These are phyloP conservation scores for Epizoanthus illoricatus DNA, from an alignment of 92 coral and sea anemone species.

Conservation along the genomic window DNA sequence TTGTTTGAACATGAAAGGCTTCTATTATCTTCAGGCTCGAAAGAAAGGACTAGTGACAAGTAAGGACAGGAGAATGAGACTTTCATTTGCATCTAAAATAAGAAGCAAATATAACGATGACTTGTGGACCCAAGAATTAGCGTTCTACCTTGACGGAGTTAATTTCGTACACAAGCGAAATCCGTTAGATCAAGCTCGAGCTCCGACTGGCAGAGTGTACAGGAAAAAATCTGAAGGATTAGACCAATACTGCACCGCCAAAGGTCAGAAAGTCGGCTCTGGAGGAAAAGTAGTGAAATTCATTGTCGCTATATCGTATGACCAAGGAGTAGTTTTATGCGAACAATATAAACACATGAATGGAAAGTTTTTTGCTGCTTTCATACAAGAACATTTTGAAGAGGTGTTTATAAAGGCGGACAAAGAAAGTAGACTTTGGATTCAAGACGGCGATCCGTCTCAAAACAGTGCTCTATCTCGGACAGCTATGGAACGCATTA, in stretches of 20 bases:
- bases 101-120: background rate
- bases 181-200: slow-evolving; percentile 43
- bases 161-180: slow-evolving; percentile 45
- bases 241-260: slow-evolving; percentile 51
- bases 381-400: slow-evolving; percentile 11
- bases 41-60: slow-evolving; percentile 38
- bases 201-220: slow-evolving; percentile 51
- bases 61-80: slow-evolving; percentile 3
- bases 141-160: slow-evolving; percentile 53
- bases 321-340: slow-evolving; percentile 45
- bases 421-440: background rate
- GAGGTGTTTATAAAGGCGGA: slow-evolving; percentile 29
- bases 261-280: slow-evolving; percentile 49
- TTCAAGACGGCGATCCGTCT: slow-evolving; percentile 53
- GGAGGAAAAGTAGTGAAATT: slow-evolving; percentile 44
- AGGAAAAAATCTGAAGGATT: slow-evolving; percentile 44
- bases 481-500: no score
- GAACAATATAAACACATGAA: slow-evolving; percentile 40
- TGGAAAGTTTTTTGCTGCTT: slow-evolving; percentile 42
- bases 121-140: slow-evolving; percentile 30
- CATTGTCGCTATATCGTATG: slow-evolving; percentile 35
- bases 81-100: slow-evolving; percentile 30
- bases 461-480: slow-evolving; percentile 34
- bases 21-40: slow-evolving; percentile 34
- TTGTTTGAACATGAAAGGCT: slow-evolving; percentile 26